Base-by-base conservation (phyloP, 2,113 vertebrate species). In the Semicossyphus pulcher region DNA sequence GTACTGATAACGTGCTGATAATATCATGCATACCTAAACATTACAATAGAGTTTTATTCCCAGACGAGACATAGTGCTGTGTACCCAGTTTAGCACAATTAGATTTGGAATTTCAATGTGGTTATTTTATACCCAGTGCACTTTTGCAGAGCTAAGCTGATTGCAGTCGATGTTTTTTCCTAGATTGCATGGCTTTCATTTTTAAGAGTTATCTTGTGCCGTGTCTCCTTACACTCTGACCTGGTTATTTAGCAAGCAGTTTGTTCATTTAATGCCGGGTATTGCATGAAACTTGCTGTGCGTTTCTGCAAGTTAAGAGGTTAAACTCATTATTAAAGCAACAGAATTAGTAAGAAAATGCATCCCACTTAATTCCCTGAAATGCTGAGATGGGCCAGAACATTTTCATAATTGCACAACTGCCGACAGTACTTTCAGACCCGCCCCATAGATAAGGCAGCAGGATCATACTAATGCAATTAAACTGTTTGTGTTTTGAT, bases 261-360 rank as follows among this genome's bases (percentile, higher is more conserved):
- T 52, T 60, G 18, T 51, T 68, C 4, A 37, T 59, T 72, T 79
- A n/a, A 25, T 54, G 34, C 63, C 53, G 36, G 16, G 18, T 48
- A 3, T n/a, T 26, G 72, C 56, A 56, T 53, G 49, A 76, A 72
- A 72, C 69, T 25, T 18, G 2, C 7, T n/a, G 4, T 7, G 23
- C 10, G 14, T 31, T 62, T 45, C 59, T 52, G 29, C 36, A 58
- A 70, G 48, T 70, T 54, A 64, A 67, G 42, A 86, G 64, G 78
- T 80, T 72, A 82, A 78, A 82, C 49, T 39, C 80, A 80, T 78
- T 45, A 86, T 85, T 64, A 54, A 44, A 21, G 54, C 48, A 76
- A 81, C 83, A 56, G 76, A 85, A 86, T 84, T 79, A 72, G 44
- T 18, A 36, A 52, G 44, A 53, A 68, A 25, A 72, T 45, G 36